Evolutionary conservation across 2,888 invertebrate genomes (phyloP).

Genomic region (Mycalesis mineus): DNA sequence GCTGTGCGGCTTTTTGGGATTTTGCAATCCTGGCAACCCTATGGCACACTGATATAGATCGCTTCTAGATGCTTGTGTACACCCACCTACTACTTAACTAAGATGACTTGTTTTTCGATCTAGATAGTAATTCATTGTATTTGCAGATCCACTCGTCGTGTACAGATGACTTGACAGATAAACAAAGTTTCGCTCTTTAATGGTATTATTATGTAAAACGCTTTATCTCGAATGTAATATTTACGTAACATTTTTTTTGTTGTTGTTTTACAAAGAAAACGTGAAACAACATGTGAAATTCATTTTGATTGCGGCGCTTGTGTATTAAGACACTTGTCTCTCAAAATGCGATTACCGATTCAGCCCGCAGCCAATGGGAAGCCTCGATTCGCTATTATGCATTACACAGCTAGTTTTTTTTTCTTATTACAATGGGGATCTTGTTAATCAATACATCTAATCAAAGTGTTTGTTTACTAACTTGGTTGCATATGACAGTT

Average conservation of each 20-base stretch:
- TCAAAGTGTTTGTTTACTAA: no score
- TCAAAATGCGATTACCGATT: constrained; percentile 34
- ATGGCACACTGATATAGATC: no score
- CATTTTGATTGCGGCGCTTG: constrained; percentile 37
- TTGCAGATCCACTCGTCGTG: constrained; percentile 7
- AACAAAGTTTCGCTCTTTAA: constrained; percentile 21
- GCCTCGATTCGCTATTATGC: background rate
- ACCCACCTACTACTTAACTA: no score
- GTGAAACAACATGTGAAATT: constrained; percentile 35
- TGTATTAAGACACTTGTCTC: constrained; percentile 49
- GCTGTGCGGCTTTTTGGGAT: no score
- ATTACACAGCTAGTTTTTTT: background rate
- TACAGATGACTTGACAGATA: constrained; percentile 4
- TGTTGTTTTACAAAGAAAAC: constrained; percentile 34
- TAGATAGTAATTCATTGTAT: background rate
- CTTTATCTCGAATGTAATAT: constrained; percentile 39
- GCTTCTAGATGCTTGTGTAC: no score
- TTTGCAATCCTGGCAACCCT: no score
- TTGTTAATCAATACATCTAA: no score
- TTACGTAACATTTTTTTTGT: constrained; percentile 36
- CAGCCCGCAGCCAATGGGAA: constrained; percentile 27
- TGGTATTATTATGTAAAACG: constrained; percentile 45
- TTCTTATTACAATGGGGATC: no score
- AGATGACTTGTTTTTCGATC: no score
- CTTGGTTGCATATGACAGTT: no score